Evolutionary conservation across 2,113 vertebrate genomes (phyloP).

Genomic region (Sceloporus tristichus): DNA sequence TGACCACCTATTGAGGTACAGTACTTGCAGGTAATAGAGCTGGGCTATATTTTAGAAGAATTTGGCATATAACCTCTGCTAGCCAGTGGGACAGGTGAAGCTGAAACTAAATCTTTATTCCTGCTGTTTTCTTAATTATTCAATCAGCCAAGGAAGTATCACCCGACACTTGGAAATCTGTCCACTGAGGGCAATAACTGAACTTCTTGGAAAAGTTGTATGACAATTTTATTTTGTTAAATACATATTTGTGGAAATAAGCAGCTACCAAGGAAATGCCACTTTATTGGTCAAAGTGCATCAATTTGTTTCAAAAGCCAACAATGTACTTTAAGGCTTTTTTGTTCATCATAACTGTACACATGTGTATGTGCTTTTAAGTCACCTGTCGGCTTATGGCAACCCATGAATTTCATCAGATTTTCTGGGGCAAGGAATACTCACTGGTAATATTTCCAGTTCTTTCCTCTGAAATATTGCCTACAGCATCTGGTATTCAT

Average conservation of each 20-base stretch:
- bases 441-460: too few relatives aligned
- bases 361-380: too few relatives aligned
- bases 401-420: too few relatives aligned
- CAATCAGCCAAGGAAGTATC: not conserved
- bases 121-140: constrained; percentile 49
- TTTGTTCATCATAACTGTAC: not conserved
- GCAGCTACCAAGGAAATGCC: constrained; percentile 36
- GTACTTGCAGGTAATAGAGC: constrained; percentile 1
- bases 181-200: not conserved
- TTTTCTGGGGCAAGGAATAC: too few relatives aligned
- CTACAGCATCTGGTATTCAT: too few relatives aligned
- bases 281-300: constrained; percentile 1
- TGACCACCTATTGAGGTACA: constrained; percentile 15
- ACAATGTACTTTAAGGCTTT: not conserved
- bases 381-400: too few relatives aligned
- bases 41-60: constrained; percentile 55
- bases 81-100: not conserved
- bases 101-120: constrained; percentile 18
- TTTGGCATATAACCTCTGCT: constrained; percentile 63
- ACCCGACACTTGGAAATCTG: constrained; percentile 4
- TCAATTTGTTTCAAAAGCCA: constrained; percentile 34
- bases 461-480: too few relatives aligned
- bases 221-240: not conserved
- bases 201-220: not conserved
- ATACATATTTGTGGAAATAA: not conserved